Evolutionary conservation across 2,888 invertebrate genomes (phyloP).

Genomic region (Hydropsyche betteni): DNA sequence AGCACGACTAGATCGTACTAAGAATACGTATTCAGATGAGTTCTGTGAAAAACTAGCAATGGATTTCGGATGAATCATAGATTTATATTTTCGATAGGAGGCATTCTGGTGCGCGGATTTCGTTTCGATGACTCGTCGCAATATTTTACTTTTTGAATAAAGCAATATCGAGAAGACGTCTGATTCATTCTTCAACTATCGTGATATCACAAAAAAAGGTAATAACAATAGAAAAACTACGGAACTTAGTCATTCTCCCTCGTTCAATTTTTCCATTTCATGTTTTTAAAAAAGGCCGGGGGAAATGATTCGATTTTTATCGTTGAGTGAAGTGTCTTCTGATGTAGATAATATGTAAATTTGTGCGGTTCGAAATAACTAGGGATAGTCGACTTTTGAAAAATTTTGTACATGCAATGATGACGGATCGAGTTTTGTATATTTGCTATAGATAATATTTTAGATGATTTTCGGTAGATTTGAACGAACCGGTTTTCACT

Average conservation of each 20-base stretch:
- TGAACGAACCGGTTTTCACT: too few species aligned
- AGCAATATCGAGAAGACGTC: background rate
- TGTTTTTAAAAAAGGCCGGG: background rate
- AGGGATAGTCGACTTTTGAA: too few species aligned
- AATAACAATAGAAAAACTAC: constrained; percentile 4
- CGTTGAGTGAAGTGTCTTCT: background rate
- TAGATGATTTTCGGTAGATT: too few species aligned
- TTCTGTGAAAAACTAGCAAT: background rate
- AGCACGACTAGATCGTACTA: background rate
- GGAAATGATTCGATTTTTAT: constrained; percentile 17
- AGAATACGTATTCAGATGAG: constrained; percentile 4
- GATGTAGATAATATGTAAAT: constrained; percentile 12
- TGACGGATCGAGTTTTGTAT: too few species aligned
- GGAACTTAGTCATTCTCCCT: constrained; percentile 21
- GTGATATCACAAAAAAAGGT: background rate
- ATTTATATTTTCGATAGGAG: constrained; percentile 1
- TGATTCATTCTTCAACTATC: constrained; percentile 5
- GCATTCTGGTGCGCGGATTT: background rate
- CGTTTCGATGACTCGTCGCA: background rate
- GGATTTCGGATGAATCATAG: background rate
- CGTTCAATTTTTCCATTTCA: background rate
- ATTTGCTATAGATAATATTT: too few species aligned
- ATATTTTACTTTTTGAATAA: background rate
- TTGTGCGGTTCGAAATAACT: too few species aligned
- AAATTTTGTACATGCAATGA: too few species aligned